These are phyloP conservation scores for Megaceryle torquata DNA, from an alignment of 2,113 vertebrate genomes.

Conservation along the genomic window DNA sequence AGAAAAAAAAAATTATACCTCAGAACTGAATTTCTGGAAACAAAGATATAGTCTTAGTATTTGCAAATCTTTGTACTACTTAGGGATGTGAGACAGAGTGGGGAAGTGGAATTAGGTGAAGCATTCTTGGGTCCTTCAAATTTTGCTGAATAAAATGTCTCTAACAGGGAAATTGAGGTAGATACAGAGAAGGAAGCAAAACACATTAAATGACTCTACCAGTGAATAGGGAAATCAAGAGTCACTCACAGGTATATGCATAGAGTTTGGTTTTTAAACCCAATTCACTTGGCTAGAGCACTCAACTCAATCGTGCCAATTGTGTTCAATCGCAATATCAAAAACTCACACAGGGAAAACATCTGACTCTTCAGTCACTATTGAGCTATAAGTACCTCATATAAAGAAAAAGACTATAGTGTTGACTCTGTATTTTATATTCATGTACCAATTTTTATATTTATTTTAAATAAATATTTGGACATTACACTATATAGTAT, in stretches of 20 bases:
- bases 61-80: not conserved
- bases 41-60: not conserved
- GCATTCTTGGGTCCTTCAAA: not conserved
- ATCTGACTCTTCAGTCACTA: not conserved
- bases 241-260: not conserved
- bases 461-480: not conserved
- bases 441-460: not conserved
- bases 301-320: not conserved
- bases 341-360: not conserved
- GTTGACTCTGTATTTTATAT: not conserved
- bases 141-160: not conserved
- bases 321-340: not conserved
- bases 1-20: constrained; percentile 58
- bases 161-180: not conserved
- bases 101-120: not conserved
- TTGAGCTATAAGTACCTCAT: not conserved
- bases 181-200: not conserved
- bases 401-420: not conserved
- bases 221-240: not conserved
- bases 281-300: not conserved
- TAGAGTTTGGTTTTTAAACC: not conserved
- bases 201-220: not conserved
- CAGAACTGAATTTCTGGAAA: constrained; percentile 45
- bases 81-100: not conserved
- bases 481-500: not conserved